phyloP scores from a whole-genome alignment of 1,140 invertebrate genomes.

The Pseudomyrmex concolor region DNA sequence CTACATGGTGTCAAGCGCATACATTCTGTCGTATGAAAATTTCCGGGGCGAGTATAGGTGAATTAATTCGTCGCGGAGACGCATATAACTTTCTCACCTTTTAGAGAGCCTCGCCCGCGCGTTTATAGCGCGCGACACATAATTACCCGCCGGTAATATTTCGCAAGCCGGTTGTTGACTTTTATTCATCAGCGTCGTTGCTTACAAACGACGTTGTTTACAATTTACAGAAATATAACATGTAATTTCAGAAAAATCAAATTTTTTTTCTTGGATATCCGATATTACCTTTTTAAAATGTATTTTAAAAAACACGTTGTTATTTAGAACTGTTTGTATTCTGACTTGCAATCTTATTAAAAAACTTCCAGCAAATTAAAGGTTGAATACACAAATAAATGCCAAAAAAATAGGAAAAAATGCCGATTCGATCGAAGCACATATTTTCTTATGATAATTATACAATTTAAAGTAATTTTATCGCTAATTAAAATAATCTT shows the following conservation, averaged over 20 bases:
- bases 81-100: constrained; percentile 68
- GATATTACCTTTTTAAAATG: too few relatives aligned
- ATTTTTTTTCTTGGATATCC: too few relatives aligned
- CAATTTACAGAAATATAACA: too few relatives aligned
- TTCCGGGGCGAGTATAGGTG: constrained; percentile 62
- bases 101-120: neutral
- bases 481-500: neutral
- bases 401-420: neutral
- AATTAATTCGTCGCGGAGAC: constrained; percentile 64
- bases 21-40: constrained; percentile 64
- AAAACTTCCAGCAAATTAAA: constrained; percentile 15
- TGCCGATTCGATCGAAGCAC: neutral
- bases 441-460: neutral
- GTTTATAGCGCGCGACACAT: constrained; percentile 20
- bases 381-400: neutral
- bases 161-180: constrained; percentile 12
- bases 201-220: neutral
- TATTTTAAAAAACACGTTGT: too few relatives aligned
- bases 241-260: too few relatives aligned
- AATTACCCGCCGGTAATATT: constrained; percentile 34
- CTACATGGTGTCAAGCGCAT: constrained; percentile 67
- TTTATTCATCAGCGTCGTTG: constrained; percentile 8
- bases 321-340: neutral
- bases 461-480: neutral
- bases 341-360: constrained; percentile 16